Conservation (phyloP, 2,113 vertebrate species). For the Lota lota region DNA sequence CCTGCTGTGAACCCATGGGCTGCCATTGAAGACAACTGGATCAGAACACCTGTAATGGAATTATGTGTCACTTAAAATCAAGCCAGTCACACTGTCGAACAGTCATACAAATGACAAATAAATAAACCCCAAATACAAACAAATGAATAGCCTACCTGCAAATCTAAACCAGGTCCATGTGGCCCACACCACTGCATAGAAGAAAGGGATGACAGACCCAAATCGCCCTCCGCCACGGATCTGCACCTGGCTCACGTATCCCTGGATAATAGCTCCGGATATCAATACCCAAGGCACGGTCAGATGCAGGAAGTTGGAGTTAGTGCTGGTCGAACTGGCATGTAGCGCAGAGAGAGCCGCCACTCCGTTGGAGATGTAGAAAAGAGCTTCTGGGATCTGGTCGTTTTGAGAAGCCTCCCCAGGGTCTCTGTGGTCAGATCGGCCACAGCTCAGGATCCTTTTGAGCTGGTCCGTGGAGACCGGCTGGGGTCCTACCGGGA, state of each 20-base stretch:
- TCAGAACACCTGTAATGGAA: conserved; percentile 59
- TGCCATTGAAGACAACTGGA: conserved; percentile 51
- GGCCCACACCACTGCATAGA: conserved; percentile 81
- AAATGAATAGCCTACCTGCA: conserved; percentile 68
- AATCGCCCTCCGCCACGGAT: conserved; percentile 72
- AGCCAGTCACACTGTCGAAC: too few species aligned
- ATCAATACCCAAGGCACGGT: conserved; percentile 82
- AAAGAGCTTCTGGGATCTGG: conserved; percentile 76
- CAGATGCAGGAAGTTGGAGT: conserved; percentile 62
- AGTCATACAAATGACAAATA: too few species aligned
- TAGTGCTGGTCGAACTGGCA: background rate
- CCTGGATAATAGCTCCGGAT: conserved; percentile 79
- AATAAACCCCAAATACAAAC: too few species aligned
- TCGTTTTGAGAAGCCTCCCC: conserved; percentile 21
- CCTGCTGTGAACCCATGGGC: conserved; percentile 77
- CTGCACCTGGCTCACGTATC: conserved; percentile 80
- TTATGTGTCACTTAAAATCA: background rate
- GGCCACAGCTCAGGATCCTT: conserved; percentile 35
- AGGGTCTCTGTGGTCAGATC: conserved; percentile 13
- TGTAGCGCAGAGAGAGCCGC: conserved; percentile 80
- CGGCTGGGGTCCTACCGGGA: conserved; percentile 77
- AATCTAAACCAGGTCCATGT: conserved; percentile 85
- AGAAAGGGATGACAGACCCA: conserved; percentile 77
- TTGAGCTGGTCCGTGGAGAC: conserved; percentile 68
- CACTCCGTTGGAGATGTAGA: conserved; percentile 84